Evolutionary conservation across 1,140 invertebrate genomes (phyloP).

Genomic region (Drosophila micromelanica): DNA sequence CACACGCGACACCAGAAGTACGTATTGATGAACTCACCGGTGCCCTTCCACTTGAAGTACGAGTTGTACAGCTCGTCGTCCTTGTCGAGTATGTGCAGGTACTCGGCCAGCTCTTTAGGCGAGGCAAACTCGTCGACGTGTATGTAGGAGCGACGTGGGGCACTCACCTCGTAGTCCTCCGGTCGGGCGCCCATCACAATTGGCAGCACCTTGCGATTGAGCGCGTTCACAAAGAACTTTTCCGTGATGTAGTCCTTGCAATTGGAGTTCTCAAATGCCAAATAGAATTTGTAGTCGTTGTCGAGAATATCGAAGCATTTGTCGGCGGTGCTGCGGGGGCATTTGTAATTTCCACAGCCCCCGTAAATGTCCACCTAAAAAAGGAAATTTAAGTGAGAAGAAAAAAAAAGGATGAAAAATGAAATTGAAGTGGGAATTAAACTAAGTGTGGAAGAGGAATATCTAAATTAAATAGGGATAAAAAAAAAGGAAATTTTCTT

Average conservation of each 20-base stretch:
- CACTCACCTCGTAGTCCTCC: conserved; percentile 93
- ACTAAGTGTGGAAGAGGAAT: no score
- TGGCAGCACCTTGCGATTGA: conserved; percentile 94
- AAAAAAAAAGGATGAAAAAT: neutral
- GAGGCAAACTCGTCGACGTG: conserved; percentile 97
- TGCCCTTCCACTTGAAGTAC: conserved; percentile 97
- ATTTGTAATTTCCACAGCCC: conserved; percentile 93
- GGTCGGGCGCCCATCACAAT: conserved; percentile 98
- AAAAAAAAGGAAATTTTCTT: no score
- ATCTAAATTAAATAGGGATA: no score
- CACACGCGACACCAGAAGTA: conserved; percentile 98
- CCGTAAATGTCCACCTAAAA: conserved; percentile 95
- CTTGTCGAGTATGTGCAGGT: conserved; percentile 92
- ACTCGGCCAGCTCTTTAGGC: conserved; percentile 92
- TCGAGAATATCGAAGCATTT: conserved; percentile 97
- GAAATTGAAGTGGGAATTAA: no score
- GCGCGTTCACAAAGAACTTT: conserved; percentile 97
- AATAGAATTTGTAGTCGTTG: conserved; percentile 98
- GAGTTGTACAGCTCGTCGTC: conserved; percentile 96
- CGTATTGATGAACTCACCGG: conserved; percentile 97
- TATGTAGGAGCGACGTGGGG: conserved; percentile 95
- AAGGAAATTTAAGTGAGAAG: neutral
- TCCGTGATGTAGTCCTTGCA: conserved; percentile 98
- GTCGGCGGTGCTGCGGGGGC: conserved; percentile 91
- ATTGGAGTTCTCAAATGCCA: conserved; percentile 98